Conservation (phyloP, 2,113 vertebrate genomes). For the Cranoglanis bouderius region DNA sequence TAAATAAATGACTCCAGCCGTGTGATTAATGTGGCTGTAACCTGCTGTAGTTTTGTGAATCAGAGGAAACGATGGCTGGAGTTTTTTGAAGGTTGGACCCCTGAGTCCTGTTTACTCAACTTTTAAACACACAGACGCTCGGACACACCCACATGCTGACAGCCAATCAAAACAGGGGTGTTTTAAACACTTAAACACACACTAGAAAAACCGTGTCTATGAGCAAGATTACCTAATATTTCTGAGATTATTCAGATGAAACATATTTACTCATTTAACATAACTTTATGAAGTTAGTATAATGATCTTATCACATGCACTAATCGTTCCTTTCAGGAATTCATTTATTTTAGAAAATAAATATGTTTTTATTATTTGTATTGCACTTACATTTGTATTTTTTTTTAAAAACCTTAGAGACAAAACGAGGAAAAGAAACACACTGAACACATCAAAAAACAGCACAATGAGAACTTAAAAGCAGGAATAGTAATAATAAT, state of each 20-base stretch:
- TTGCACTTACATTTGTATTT: neutral
- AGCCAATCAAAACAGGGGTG: conserved; percentile 43
- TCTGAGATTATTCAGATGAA: neutral
- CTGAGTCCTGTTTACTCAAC: conserved; percentile 7
- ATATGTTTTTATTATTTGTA: neutral
- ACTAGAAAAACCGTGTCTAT: neutral
- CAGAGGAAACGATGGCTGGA: neutral
- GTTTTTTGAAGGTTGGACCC: conserved; percentile 2
- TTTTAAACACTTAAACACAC: conserved; percentile 6
- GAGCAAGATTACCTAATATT: neutral
- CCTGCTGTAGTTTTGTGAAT: neutral
- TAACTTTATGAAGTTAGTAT: neutral
- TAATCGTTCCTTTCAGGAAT: neutral
- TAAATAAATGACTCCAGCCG: too few relatives aligned
- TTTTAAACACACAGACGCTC: neutral
- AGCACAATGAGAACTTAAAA: too few relatives aligned
- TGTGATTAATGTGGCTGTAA: neutral
- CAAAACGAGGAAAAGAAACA: neutral
- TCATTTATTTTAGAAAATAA: too few relatives aligned
- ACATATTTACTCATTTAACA: neutral
- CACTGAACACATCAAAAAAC: neutral
- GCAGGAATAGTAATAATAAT: too few relatives aligned
- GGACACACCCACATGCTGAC: conserved; percentile 7
- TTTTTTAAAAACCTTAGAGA: neutral
- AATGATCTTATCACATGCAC: neutral